Conservation (phyloP, 2,888 invertebrate species). For the Ommatoiulus sabulosus region DNA sequence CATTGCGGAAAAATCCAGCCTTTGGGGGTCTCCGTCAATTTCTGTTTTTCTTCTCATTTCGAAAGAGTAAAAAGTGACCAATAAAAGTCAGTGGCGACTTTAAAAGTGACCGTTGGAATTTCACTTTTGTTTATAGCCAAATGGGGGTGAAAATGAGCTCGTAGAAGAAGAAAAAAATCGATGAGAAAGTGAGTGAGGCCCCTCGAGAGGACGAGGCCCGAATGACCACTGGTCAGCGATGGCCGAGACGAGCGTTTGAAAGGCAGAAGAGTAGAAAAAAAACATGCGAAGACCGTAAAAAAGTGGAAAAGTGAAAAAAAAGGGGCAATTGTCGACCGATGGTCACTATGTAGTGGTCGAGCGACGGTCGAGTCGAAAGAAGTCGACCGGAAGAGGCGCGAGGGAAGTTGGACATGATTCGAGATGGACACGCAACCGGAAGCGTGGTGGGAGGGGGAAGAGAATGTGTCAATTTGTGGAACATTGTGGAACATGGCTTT, state of each 20-base stretch:
- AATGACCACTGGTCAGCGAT: constrained; percentile 21
- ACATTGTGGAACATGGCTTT: too few relatives aligned
- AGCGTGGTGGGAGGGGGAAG: too few relatives aligned
- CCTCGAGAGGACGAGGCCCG: neutral
- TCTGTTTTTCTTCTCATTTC: neutral
- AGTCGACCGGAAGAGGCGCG: neutral
- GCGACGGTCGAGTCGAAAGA: neutral
- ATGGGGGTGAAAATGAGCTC: constrained; percentile 44
- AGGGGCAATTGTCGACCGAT: neutral
- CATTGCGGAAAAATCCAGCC: neutral
- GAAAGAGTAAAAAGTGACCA: neutral
- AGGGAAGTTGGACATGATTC: too few relatives aligned
- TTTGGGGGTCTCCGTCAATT: neutral
- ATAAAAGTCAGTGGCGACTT: constrained; percentile 38
- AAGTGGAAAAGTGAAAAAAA: constrained; percentile 31
- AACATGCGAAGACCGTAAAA: neutral
- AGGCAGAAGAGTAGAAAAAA: neutral
- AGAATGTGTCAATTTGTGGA: too few relatives aligned
- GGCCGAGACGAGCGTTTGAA: neutral
- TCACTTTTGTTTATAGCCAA: constrained; percentile 48
- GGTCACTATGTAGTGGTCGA: neutral
- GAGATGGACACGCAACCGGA: too few relatives aligned
- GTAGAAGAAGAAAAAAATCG: neutral
- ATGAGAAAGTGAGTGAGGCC: neutral
- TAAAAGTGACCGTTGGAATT: constrained; percentile 15